phyloP scores from a whole-genome alignment of 1,140 invertebrate genomes.

The Anthonomus grandis region DNA sequence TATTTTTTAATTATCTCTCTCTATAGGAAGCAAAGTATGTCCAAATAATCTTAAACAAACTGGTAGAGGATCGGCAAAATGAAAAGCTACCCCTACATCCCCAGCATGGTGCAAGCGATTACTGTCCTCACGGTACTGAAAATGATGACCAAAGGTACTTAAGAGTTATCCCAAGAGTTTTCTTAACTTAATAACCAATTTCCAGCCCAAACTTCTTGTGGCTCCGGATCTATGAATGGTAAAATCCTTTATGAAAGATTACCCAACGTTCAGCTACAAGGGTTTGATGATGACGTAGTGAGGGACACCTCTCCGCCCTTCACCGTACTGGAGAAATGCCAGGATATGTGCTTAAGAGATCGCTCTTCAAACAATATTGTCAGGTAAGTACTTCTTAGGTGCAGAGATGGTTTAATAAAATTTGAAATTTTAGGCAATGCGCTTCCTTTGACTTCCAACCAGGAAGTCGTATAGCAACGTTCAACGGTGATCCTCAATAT shows the following conservation, averaged over 20 bases:
- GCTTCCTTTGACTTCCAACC: constrained; percentile 88
- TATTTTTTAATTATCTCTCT: constrained; percentile 7
- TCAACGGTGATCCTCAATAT: constrained; percentile 77
- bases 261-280: constrained; percentile 83
- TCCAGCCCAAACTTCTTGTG: constrained; percentile 84
- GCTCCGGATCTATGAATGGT: constrained; percentile 71
- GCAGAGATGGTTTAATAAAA: neutral
- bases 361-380: constrained; percentile 75
- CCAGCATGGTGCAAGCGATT: constrained; percentile 77
- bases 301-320: constrained; percentile 78
- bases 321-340: constrained; percentile 77
- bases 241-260: constrained; percentile 83
- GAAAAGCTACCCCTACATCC: constrained; percentile 57
- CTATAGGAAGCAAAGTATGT: constrained; percentile 47
- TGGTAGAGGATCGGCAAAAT: constrained; percentile 52
- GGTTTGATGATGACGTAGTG: constrained; percentile 83
- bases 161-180: too few relatives aligned
- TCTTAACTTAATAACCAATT: constrained; percentile 22
- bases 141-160: constrained; percentile 76
- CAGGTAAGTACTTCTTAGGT: constrained; percentile 46
- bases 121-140: constrained; percentile 78
- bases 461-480: constrained; percentile 76
- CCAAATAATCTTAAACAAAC: constrained; percentile 40
- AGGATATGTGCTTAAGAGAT: constrained; percentile 80
- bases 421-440: constrained; percentile 57